Evolutionary conservation across 1,140 invertebrate species (phyloP).

Genomic region (Tribolium madens): DNA sequence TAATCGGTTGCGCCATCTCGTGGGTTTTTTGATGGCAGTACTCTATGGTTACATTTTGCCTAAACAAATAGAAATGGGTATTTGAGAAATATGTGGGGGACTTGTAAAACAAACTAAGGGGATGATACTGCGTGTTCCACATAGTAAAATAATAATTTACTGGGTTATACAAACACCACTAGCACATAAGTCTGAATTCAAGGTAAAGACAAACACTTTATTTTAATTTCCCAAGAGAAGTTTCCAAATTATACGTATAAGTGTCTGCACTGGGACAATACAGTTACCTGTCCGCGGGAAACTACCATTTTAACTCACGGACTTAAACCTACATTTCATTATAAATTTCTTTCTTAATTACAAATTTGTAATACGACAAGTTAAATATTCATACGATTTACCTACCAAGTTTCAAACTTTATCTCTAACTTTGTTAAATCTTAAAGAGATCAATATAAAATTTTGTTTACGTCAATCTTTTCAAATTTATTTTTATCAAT

Average conservation of each 20-base stretch:
- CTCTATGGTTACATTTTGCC: neutral
- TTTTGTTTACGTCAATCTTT: too few relatives aligned
- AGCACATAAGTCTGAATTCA: slow-evolving; percentile 32
- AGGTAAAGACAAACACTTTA: slow-evolving; percentile 45
- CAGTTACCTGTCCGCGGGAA: slow-evolving; percentile 25
- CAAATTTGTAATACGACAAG: neutral
- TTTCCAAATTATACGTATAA: slow-evolving; percentile 41
- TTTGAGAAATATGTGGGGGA: slow-evolving; percentile 10
- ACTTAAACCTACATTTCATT: slow-evolving; percentile 22
- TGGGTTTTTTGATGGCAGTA: neutral
- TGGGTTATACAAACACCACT: slow-evolving; percentile 15
- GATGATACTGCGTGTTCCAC: slow-evolving; percentile 24
- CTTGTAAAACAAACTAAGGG: neutral
- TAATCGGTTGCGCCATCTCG: neutral
- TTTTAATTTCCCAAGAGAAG: slow-evolving; percentile 38
- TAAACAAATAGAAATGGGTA: slow-evolving; percentile 15
- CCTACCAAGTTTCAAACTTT: neutral
- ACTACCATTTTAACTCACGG: slow-evolving; percentile 14
- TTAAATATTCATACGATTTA: neutral
- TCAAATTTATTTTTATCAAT: neutral
- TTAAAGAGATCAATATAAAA: neutral
- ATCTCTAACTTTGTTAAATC: neutral
- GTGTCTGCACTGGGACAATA: slow-evolving; percentile 43
- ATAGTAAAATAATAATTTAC: slow-evolving; percentile 41
- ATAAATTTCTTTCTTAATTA: slow-evolving; percentile 1